Base-by-base conservation (phyloP, 35 echinoderm and acorn worm genomes). In the Hemicentrotus pulcherrimus region DNA sequence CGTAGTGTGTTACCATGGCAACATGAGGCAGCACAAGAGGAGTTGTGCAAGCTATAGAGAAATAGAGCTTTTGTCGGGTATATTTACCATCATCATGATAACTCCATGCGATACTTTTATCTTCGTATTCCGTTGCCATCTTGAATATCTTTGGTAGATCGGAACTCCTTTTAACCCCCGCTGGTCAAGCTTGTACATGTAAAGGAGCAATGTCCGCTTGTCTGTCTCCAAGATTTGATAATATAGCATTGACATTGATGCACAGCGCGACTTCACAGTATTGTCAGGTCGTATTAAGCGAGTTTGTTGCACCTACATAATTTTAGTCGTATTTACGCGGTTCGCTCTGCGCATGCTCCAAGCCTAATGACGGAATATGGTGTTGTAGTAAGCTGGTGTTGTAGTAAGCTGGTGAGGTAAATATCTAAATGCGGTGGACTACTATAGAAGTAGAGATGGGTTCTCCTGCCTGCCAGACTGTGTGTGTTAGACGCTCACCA, bases 31-130 rank as follows among this genome's bases (percentile, higher is more conserved):
- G 19, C 65, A 78, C 28, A n/a, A 78, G 65, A 15, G 19, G 61
- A 28, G 65, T 28, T 22, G 65, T 22, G 65, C 65, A 78, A 78
- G 65, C 22, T 8, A 78, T n/a, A 78, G 24, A 78, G 19, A 78
- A 7, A 78, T 55, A 55, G 35, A 41, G 35, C 50, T 28, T 78
- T 78, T 28, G 65, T 78, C 18, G 19, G 19, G 88, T 4, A 90
- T 90, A 90, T 90, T 90, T 90, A 90, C 88, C 88, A 32, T 90
- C 88, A 90, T 90, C 88, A 13, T 45, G 88, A 47, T 90, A 90
- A 30, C 88, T 90, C 88, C 88, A 90, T 47, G 15, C 32, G n/a
- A 90, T 7, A 28, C 32, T 90, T 15, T 13, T 90, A 33, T 90
- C 32, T 47, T 90, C 88, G n/a, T 33, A 90, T 18, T 47, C 88